These are phyloP conservation scores for Lerista edwardsae DNA, from an alignment of 2,797 vertebrate genomes.

Conservation along the genomic window DNA sequence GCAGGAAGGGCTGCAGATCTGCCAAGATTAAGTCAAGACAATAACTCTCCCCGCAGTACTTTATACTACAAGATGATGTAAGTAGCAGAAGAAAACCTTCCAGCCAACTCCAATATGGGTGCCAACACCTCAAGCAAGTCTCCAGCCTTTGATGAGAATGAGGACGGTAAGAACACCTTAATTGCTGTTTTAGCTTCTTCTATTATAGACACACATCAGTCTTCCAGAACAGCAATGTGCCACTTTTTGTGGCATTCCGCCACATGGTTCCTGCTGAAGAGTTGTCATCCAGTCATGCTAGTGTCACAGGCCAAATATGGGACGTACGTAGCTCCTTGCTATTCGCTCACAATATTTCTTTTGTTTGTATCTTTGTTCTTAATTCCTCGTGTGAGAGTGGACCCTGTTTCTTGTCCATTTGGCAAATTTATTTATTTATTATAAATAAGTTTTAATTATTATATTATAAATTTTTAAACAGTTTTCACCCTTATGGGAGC, in stretches of 20 bases:
- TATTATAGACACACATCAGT: not conserved
- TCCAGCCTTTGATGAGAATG: conserved; percentile 64
- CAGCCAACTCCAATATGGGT: conserved; percentile 72
- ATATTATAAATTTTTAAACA: too few species aligned
- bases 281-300: not conserved
- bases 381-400: not conserved
- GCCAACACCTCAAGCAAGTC: conserved; percentile 78
- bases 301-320: not conserved
- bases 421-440: too few species aligned
- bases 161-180: conserved; percentile 75
- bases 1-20: not conserved
- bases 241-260: accelerated
- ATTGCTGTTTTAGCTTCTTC: not conserved
- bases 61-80: conserved; percentile 1
- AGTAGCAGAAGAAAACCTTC: conserved; percentile 3
- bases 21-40: not conserved
- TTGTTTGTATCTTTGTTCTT: not conserved
- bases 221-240: not conserved
- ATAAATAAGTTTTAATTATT: too few species aligned
- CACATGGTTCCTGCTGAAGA: accelerated
- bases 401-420: too few species aligned
- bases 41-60: not conserved
- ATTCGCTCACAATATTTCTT: not conserved
- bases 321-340: not conserved
- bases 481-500: too few species aligned